Conservation (phyloP, 2,888 invertebrate genomes). For the Phytoseiulus persimilis region DNA sequence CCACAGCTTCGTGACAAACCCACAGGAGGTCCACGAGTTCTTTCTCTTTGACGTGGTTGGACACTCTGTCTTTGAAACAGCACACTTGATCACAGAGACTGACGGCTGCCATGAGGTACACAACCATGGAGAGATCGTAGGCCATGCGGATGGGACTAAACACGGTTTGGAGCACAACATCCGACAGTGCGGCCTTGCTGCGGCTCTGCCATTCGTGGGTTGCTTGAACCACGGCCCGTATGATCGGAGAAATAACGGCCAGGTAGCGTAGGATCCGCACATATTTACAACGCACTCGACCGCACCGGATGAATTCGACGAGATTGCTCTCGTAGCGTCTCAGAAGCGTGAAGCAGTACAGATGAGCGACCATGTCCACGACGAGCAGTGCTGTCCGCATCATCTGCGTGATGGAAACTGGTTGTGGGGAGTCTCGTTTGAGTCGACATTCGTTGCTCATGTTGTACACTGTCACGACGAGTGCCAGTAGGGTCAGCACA, state of each 20-base stretch:
- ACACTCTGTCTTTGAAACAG: neutral
- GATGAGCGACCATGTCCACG: neutral
- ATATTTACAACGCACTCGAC: neutral
- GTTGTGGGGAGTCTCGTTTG: neutral
- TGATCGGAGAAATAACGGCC: neutral
- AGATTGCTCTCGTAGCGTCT: conserved; percentile 19
- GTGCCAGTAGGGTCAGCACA: neutral
- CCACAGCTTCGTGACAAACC: conserved; percentile 5
- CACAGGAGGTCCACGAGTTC: conserved; percentile 9
- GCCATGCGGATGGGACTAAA: neutral
- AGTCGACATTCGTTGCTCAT: conserved; percentile 9
- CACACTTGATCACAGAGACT: conserved; percentile 15
- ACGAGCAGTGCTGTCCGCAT: neutral
- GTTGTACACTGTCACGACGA: neutral
- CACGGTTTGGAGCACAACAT: neutral
- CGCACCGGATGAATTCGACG: neutral
- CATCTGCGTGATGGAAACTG: neutral
- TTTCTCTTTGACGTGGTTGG: neutral
- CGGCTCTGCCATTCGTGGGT: conserved; percentile 7
- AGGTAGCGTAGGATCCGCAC: conserved; percentile 8
- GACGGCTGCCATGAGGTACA: conserved; percentile 6
- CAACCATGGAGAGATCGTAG: neutral
- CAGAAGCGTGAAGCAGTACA: neutral
- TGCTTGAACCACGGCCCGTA: neutral
- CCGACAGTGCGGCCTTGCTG: neutral